Evolutionary conservation across 1,140 invertebrate species (phyloP).

Genomic region (Leptinotarsa texana): DNA sequence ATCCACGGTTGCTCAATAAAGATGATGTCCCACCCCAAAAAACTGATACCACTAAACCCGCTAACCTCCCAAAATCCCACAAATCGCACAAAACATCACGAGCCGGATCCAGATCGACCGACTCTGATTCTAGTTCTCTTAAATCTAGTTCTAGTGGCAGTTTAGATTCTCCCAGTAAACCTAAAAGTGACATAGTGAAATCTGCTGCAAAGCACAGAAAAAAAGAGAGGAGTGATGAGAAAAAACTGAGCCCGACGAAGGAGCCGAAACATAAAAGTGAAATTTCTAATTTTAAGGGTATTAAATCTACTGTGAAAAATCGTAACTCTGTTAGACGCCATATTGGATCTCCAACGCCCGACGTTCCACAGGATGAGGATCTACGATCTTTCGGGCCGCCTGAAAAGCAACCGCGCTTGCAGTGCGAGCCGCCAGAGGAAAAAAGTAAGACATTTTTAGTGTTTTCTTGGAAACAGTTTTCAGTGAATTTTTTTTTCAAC

Average conservation of each 20-base stretch:
- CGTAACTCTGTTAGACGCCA: slow-evolving; percentile 68
- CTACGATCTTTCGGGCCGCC: slow-evolving; percentile 57
- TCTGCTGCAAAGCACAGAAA: slow-evolving; percentile 36
- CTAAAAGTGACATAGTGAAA: slow-evolving; percentile 27
- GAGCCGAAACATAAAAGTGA: slow-evolving; percentile 19
- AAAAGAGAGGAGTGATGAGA: slow-evolving; percentile 36
- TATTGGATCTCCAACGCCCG: slow-evolving; percentile 59
- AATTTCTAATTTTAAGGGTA: slow-evolving; percentile 46
- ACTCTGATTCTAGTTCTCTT: slow-evolving; percentile 11
- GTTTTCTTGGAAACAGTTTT: neutral
- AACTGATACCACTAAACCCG: slow-evolving; percentile 53
- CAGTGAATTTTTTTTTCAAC: no score
- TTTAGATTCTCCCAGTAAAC: slow-evolving; percentile 47
- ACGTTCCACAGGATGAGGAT: slow-evolving; percentile 63
- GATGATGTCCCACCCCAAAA: slow-evolving; percentile 40
- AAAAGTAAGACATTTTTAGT: slow-evolving; percentile 44
- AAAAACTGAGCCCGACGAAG: slow-evolving; percentile 13
- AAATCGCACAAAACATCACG: slow-evolving; percentile 27
- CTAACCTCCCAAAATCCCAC: slow-evolving; percentile 51
- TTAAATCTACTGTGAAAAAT: slow-evolving; percentile 65
- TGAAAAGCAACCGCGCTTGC: slow-evolving; percentile 47
- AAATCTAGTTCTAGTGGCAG: slow-evolving; percentile 31
- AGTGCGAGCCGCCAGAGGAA: slow-evolving; percentile 48
- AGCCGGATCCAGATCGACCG: neutral
- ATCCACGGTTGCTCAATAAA: slow-evolving; percentile 52